Evolutionary conservation across 2,888 invertebrate genomes (phyloP).

Genomic region (Melinaea menophilus): DNA sequence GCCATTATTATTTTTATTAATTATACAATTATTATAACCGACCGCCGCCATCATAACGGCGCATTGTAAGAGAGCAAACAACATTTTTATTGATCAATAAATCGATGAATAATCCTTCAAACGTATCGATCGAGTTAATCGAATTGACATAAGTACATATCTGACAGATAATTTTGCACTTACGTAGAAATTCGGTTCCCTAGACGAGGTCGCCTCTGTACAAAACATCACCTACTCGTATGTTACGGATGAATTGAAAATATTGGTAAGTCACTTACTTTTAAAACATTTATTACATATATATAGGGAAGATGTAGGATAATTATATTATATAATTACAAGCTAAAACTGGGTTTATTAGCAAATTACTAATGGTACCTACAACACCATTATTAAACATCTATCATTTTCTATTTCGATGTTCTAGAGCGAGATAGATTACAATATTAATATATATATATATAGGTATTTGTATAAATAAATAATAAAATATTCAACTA

Average conservation of each 20-base stretch:
- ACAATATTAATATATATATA: slow-evolving; percentile 53
- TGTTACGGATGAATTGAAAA: slow-evolving; percentile 71
- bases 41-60: slow-evolving; percentile 9
- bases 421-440: slow-evolving; percentile 49
- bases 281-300: slow-evolving; percentile 74
- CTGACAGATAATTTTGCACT: slow-evolving; percentile 44
- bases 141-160: slow-evolving; percentile 17
- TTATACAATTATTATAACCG: slow-evolving; percentile 7
- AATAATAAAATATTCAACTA: slow-evolving; percentile 77
- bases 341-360: slow-evolving; percentile 62
- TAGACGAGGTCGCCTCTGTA: slow-evolving; percentile 76
- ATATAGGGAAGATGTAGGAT: slow-evolving; percentile 57
- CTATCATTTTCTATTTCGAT: slow-evolving; percentile 57
- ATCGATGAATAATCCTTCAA: background rate
- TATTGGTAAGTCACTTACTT: slow-evolving; percentile 70
- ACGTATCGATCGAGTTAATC: slow-evolving; percentile 19
- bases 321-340: slow-evolving; percentile 61
- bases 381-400: slow-evolving; percentile 33
- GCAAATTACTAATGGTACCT: slow-evolving; percentile 41
- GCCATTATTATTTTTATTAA: slow-evolving; percentile 4
- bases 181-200: slow-evolving; percentile 75
- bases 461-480: slow-evolving; percentile 68
- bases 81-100: background rate
- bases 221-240: slow-evolving; percentile 67
- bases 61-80: slow-evolving; percentile 8